Evolutionary conservation across 2,113 vertebrate species (phyloP).

Genomic region (Gavia stellata): DNA sequence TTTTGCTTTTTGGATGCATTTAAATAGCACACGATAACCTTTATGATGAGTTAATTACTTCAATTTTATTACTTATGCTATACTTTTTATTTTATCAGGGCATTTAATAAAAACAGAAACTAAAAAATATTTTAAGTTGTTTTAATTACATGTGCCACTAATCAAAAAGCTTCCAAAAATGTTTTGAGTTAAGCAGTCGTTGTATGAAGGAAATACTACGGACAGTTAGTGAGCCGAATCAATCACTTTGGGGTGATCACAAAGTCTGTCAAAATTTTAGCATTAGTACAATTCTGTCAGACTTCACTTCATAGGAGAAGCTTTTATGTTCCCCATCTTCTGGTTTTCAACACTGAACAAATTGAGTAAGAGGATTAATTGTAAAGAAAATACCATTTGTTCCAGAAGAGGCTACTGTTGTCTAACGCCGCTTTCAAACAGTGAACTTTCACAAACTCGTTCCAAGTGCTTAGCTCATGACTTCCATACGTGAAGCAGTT

Average conservation of each 20-base stretch:
- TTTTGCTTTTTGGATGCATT: not conserved
- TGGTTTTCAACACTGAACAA: not conserved
- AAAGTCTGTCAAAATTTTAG: not conserved
- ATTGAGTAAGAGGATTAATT: not conserved
- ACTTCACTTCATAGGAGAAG: not conserved
- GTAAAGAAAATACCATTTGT: constrained; percentile 11
- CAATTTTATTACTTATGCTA: not conserved
- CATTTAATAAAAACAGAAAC: not conserved
- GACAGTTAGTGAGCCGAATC: not conserved
- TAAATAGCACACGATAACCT: not conserved
- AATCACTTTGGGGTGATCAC: not conserved
- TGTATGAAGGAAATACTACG: not conserved
- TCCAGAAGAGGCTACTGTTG: constrained; percentile 23
- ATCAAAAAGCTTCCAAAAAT: not conserved
- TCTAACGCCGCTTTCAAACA: not conserved
- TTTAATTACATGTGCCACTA: not conserved
- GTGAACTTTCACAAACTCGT: not conserved
- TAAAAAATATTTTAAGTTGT: not conserved
- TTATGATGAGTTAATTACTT: not conserved
- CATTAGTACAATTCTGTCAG: not conserved
- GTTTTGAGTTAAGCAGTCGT: not conserved
- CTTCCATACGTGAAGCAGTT: not conserved
- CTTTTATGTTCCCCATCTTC: not conserved
- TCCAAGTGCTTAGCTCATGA: constrained; percentile 40
- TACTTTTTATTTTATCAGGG: not conserved